Percentiles rank a stretch among this genome's conserved stretches.
Evolutionary conservation across 1,140 invertebrate species (phyloP).

Genomic region (Eurosta solidaginis): DNA sequence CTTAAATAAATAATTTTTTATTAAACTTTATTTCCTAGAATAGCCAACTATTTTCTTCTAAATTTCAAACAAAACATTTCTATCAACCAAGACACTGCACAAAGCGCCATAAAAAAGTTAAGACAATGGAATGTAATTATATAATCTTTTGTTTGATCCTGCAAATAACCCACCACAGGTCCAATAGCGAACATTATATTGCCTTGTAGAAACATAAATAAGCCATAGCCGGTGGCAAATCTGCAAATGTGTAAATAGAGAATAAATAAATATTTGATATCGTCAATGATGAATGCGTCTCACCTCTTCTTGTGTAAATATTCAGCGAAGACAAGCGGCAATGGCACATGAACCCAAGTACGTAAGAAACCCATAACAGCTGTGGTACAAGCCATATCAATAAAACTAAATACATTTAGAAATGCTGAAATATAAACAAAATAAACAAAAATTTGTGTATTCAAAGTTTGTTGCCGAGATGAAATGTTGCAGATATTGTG

Average conservation of each 20-base stretch:
- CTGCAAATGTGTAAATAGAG: conserved; percentile 36
- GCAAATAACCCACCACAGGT: conserved; percentile 53
- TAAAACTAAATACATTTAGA: conserved; percentile 47
- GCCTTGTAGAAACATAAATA: conserved; percentile 67
- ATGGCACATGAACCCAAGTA: conserved; percentile 64
- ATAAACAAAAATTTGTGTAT: neutral
- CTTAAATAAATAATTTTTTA: neutral
- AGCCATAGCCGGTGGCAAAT: conserved; percentile 68
- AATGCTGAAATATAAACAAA: conserved; percentile 39
- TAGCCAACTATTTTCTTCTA: conserved; percentile 31
- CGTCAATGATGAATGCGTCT: too few relatives aligned
- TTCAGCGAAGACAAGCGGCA: conserved; percentile 67
- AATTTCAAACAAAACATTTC: conserved; percentile 51
- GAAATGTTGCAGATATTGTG: too few relatives aligned
- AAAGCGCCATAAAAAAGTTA: conserved; percentile 55
- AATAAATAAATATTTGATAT: neutral
- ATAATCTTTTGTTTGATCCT: conserved; percentile 54
- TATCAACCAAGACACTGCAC: conserved; percentile 53
- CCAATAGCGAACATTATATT: conserved; percentile 56
- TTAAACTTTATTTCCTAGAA: neutral
- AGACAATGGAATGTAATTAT: conserved; percentile 54
- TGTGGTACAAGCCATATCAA: conserved; percentile 60
- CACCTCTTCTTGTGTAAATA: conserved; percentile 66
- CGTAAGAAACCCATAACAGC: conserved; percentile 64
- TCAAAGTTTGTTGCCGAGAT: neutral